Evolutionary conservation across 2,888 invertebrate species (phyloP).

Genomic region (Eupithecia centaureata): DNA sequence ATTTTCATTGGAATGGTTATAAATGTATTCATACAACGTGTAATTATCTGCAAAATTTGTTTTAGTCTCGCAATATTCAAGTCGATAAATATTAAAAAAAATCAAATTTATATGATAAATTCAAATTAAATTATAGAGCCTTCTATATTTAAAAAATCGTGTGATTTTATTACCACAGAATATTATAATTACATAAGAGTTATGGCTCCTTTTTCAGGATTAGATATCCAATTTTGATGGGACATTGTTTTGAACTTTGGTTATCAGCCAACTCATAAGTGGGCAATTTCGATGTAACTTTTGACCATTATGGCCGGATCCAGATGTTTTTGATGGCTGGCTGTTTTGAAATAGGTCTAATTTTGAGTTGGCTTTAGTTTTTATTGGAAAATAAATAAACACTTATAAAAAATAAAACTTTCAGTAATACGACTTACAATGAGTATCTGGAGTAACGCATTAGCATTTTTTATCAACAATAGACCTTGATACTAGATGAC

Average conservation of each 20-base stretch:
- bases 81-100: too few relatives aligned
- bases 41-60: too few relatives aligned
- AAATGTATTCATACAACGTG: too few relatives aligned
- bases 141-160: too few relatives aligned
- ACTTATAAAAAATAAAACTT: background rate
- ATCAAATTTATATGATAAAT: too few relatives aligned
- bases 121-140: too few relatives aligned
- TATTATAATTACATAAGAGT: background rate
- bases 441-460: too few relatives aligned
- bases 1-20: too few relatives aligned
- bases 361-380: background rate
- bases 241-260: slow-evolving; percentile 26
- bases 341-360: slow-evolving; percentile 5
- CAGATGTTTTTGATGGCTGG: slow-evolving; percentile 29
- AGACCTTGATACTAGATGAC: too few relatives aligned
- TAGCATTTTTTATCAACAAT: too few relatives aligned
- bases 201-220: background rate
- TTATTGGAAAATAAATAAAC: background rate
- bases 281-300: slow-evolving; percentile 30
- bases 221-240: slow-evolving; percentile 11
- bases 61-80: too few relatives aligned
- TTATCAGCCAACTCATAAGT: slow-evolving; percentile 28
- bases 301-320: slow-evolving; percentile 22
- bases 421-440: too few relatives aligned
- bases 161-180: background rate